Percentiles rank a stretch among this genome's conserved stretches.
Evolutionary conservation across 2,797 vertebrate genomes (phyloP).

Genomic region (Pseudochromis fuscus): DNA sequence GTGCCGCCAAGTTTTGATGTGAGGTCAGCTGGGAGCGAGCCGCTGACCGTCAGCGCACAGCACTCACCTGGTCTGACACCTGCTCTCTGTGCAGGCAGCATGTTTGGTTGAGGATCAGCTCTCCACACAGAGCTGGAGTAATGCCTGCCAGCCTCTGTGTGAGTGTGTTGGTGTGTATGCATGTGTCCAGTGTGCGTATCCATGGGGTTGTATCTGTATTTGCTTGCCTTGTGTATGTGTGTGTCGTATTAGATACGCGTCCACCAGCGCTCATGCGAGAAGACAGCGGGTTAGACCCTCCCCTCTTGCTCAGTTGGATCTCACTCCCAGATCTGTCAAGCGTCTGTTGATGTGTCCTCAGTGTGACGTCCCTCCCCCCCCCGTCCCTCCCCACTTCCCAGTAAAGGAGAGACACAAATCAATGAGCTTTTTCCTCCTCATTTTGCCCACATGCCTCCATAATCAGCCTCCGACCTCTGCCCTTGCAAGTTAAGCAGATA

Average conservation of each 20-base stretch:
- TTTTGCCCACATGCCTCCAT: conserved; percentile 25
- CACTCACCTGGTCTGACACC: conserved; percentile 68
- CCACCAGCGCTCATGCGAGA: conserved; percentile 59
- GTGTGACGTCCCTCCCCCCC: conserved; percentile 68
- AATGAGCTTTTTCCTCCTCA: conserved; percentile 37
- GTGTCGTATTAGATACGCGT: conserved; percentile 59
- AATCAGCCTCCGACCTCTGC: conserved; percentile 47
- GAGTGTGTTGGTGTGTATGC: conserved; percentile 3
- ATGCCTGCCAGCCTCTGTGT: conserved; percentile 36
- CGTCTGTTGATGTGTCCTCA: conserved; percentile 60
- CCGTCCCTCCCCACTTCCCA: too few relatives aligned
- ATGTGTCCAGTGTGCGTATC: too few relatives aligned
- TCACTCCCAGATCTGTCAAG: conserved; percentile 70
- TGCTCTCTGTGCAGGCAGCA: conserved; percentile 57
- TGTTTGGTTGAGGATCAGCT: conserved; percentile 54
- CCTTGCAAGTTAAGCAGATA: conserved; percentile 56
- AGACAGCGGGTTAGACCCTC: conserved; percentile 63
- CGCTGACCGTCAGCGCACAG: conserved; percentile 33
- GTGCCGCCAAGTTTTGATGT: conserved; percentile 20
- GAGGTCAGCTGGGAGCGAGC: conserved; percentile 53
- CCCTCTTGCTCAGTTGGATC: conserved; percentile 65
- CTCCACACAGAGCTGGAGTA: conserved; percentile 46
- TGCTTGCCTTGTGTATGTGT: conserved; percentile 48
- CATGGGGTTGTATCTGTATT: conserved; percentile 35
- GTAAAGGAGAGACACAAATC: conserved; percentile 57